phyloP scores from a whole-genome alignment of 92 coral and sea anemone species.

The Zoanthus sociatus region DNA sequence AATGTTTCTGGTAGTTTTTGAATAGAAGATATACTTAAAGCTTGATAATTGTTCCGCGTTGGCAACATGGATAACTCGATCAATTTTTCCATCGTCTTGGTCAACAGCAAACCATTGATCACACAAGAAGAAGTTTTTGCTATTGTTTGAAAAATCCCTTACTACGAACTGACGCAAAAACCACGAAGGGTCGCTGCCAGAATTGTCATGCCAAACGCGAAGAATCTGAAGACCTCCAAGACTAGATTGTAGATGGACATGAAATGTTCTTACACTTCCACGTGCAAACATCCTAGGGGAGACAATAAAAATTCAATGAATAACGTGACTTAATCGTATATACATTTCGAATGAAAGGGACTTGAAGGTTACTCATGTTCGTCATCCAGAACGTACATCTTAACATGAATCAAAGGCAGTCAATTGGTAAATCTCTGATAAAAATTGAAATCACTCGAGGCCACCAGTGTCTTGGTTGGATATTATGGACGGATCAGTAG shows the following conservation, averaged over 20 bases:
- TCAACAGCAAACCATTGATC: conserved; percentile 90
- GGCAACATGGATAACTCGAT: conserved; percentile 66
- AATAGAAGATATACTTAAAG: conserved; percentile 79
- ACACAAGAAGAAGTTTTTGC: conserved; percentile 71
- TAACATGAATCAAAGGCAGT: no score
- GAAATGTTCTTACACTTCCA: conserved; percentile 75
- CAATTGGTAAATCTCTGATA: no score
- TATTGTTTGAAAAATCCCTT: conserved; percentile 65
- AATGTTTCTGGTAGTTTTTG: conserved; percentile 67
- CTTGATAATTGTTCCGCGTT: conserved; percentile 64
- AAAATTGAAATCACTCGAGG: no score
- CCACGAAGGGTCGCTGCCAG: conserved; percentile 82
- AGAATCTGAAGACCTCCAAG: conserved; percentile 80
- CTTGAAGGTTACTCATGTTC: no score
- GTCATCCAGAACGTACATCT: no score
- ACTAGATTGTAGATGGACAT: conserved; percentile 52
- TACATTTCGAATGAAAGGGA: no score
- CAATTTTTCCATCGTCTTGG: conserved; percentile 74
- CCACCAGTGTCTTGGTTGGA: no score
- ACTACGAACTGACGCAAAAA: conserved; percentile 73
- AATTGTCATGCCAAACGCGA: conserved; percentile 87
- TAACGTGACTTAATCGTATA: not conserved
- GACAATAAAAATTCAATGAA: not conserved
- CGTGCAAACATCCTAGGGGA: conserved; percentile 56
- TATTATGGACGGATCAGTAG: no score